Conservation (phyloP, 2,113 vertebrate genomes). For the Rana temporaria region DNA sequence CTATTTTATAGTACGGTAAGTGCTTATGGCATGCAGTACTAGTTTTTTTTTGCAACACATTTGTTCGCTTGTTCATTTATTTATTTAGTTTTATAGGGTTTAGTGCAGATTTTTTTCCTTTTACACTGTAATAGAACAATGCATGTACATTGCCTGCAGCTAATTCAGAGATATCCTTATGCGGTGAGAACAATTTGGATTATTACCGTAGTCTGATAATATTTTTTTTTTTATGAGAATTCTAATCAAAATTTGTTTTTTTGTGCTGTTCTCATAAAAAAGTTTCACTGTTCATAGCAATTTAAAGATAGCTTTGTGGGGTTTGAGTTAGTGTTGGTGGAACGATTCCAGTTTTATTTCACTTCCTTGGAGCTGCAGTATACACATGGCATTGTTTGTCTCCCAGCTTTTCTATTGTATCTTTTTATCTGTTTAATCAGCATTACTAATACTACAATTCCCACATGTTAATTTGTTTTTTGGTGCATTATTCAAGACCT, state of each 20-base stretch:
- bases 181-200: not conserved
- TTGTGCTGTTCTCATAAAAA: conserved; percentile 15
- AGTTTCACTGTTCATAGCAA: not conserved
- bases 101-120: too few species aligned
- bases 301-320: conserved; percentile 5
- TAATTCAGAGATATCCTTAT: not conserved
- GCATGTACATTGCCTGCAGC: not conserved
- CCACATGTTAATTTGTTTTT: not conserved
- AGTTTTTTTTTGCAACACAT: too few species aligned
- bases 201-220: conserved; percentile 19
- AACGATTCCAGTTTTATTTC: conserved; percentile 4
- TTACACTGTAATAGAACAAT: conserved; percentile 36
- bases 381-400: conserved; percentile 11
- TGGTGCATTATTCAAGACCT: not conserved
- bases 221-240: conserved; percentile 22
- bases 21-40: too few species aligned
- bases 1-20: too few species aligned
- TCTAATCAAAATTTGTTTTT: conserved; percentile 3
- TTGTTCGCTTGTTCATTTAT: too few species aligned
- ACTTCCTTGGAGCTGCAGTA: conserved; percentile 1
- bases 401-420: not conserved
- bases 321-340: not conserved
- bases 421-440: conserved; percentile 17
- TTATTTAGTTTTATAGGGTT: too few species aligned
- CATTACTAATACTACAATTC: conserved; percentile 3